Conservation (phyloP, 1,140 invertebrate species). For the Brachionus manjavacas region DNA sequence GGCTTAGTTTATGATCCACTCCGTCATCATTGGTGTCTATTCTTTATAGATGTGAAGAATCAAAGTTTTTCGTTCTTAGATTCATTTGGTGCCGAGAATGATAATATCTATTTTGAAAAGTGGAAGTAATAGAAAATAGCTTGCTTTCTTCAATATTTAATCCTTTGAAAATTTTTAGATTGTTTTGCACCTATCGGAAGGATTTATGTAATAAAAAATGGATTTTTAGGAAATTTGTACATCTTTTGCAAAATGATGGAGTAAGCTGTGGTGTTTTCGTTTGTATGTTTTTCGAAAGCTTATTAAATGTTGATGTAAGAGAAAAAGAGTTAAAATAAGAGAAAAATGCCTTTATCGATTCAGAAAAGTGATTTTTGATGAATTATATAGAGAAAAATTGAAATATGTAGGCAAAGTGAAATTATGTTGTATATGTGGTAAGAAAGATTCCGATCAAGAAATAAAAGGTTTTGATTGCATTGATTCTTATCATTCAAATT, state of each 20-base stretch:
- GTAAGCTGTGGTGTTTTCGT: too few relatives aligned
- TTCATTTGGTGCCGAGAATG: too few relatives aligned
- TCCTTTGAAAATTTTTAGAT: background rate
- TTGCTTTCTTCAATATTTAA: background rate
- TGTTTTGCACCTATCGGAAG: background rate
- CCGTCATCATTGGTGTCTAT: background rate
- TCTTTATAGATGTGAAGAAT: background rate
- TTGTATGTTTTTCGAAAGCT: too few relatives aligned
- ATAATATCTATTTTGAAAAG: too few relatives aligned
- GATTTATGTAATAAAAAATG: background rate
- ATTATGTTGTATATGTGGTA: background rate
- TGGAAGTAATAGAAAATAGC: slow-evolving; percentile 8
- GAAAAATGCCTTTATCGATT: background rate
- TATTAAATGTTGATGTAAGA: background rate
- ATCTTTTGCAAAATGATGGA: too few relatives aligned
- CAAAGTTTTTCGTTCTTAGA: too few relatives aligned
- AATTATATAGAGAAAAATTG: background rate
- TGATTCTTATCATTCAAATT: background rate
- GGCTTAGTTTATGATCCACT: background rate
- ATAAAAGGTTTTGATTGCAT: background rate
- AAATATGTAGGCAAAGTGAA: background rate
- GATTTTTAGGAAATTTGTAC: background rate
- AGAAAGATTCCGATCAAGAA: background rate
- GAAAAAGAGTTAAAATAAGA: background rate
- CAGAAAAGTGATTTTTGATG: background rate